These are phyloP conservation scores for Branchipolynoe longqiensis DNA, from an alignment of 2,888 invertebrate genomes.

Conservation along the genomic window DNA sequence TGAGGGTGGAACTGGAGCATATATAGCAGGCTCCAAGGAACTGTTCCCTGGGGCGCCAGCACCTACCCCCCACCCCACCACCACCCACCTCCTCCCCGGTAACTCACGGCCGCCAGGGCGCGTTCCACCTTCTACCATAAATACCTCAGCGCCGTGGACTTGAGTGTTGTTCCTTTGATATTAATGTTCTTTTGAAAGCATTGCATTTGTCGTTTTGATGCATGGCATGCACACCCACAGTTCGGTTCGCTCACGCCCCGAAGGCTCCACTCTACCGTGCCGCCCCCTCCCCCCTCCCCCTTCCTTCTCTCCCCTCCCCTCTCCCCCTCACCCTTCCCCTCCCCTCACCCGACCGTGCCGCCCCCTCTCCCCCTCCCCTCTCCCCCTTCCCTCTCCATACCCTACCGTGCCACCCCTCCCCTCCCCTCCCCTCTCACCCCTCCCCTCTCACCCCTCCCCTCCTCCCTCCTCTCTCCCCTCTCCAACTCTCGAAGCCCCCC, in stretches of 20 bases:
- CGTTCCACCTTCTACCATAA: not conserved
- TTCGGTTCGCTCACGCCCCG: conserved; percentile 38
- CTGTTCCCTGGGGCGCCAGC: no score
- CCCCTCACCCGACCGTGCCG: not conserved
- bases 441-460: not conserved
- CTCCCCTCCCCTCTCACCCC: not conserved
- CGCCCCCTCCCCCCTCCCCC: not conserved
- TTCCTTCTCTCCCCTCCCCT: not conserved
- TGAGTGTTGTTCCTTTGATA: conserved; percentile 30
- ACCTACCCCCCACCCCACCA: no score
- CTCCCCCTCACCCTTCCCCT: not conserved
- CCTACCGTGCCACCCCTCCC: not conserved
- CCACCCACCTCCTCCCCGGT: no score
- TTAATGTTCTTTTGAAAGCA: conserved; percentile 44
- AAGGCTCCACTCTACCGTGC: not conserved
- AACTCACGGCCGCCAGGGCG: not conserved
- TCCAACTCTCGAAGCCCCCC: no score
- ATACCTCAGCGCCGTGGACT: conserved; percentile 7
- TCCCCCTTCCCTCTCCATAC: not conserved
- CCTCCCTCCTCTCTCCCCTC: no score
- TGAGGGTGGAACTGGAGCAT: not conserved
- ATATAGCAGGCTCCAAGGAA: not conserved
- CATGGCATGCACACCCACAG: conserved; percentile 39
- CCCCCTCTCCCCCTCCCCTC: not conserved
- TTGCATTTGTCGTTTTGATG: conserved; percentile 31